phyloP scores from a whole-genome alignment of 2,888 invertebrate genomes.

The Stenchaetothrips biformis region DNA sequence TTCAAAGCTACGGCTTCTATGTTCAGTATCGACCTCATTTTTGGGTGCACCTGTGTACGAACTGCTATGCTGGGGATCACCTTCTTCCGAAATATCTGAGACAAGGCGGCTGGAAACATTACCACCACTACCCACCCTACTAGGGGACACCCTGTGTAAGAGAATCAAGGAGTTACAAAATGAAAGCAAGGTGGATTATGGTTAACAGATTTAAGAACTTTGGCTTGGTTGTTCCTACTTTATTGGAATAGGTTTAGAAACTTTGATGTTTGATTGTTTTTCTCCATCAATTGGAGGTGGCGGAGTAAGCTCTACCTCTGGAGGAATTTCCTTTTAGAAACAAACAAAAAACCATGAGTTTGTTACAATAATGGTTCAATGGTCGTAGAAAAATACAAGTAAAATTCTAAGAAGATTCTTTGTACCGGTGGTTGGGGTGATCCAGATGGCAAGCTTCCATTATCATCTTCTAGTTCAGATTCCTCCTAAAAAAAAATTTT shows the following conservation, averaged over 20 bases:
- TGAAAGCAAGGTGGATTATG: neutral
- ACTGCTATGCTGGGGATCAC: constrained; percentile 51
- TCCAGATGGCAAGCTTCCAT: constrained; percentile 4
- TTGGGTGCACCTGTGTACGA: neutral
- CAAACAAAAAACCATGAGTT: neutral
- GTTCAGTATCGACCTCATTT: neutral
- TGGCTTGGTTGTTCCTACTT: constrained; percentile 49
- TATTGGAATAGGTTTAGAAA: constrained; percentile 72
- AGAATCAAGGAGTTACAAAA: neutral
- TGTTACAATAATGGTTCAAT: no score
- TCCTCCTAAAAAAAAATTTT: neutral
- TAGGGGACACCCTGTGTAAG: neutral
- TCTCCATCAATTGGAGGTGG: neutral
- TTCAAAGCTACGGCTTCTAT: constrained; percentile 8
- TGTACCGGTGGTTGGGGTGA: neutral
- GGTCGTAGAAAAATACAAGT: neutral
- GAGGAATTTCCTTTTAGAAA: neutral
- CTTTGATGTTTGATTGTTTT: constrained; percentile 45
- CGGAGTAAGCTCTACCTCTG: neutral
- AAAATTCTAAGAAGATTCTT: neutral
- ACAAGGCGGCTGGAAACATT: constrained; percentile 39
- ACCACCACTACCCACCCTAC: neutral
- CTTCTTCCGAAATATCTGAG: constrained; percentile 49
- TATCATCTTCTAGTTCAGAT: neutral
- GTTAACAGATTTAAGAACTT: neutral